Evolutionary conservation across 1,140 invertebrate genomes (phyloP).

Genomic region (Rhizoglyphus robini): DNA sequence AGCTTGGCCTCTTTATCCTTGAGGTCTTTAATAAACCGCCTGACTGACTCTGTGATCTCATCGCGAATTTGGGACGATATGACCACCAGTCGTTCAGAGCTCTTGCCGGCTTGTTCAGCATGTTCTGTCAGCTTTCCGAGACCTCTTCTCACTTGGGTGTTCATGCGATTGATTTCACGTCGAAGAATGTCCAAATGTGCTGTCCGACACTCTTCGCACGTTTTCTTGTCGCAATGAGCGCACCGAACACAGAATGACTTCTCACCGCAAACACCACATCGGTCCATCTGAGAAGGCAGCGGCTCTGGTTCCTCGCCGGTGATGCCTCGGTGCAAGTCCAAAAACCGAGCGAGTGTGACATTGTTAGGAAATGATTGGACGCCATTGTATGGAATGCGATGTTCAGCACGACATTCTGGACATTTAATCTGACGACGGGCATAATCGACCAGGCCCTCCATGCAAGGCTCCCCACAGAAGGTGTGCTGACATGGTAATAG

Average conservation of each 20-base stretch:
- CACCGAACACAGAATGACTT: slow-evolving; percentile 78
- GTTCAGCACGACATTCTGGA: slow-evolving; percentile 95
- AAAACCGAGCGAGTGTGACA: slow-evolving; percentile 82
- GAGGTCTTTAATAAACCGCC: slow-evolving; percentile 61
- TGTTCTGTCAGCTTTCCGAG: slow-evolving; percentile 72
- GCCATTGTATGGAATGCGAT: slow-evolving; percentile 88
- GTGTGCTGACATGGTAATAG: slow-evolving; percentile 98
- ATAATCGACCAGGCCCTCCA: slow-evolving; percentile 91
- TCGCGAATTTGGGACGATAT: slow-evolving; percentile 72
- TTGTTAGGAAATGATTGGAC: slow-evolving; percentile 90
- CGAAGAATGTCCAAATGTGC: slow-evolving; percentile 89
- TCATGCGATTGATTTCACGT: slow-evolving; percentile 76
- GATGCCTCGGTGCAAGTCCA: slow-evolving; percentile 86
- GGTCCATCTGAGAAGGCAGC: slow-evolving; percentile 33
- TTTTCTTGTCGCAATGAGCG: slow-evolving; percentile 85
- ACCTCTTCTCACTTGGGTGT: slow-evolving; percentile 56
- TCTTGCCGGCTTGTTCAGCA: slow-evolving; percentile 64
- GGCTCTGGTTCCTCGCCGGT: slow-evolving; percentile 45
- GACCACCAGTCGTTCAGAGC: slow-evolving; percentile 61
- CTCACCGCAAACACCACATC: slow-evolving; percentile 67
- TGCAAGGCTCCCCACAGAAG: slow-evolving; percentile 95
- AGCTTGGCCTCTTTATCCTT: slow-evolving; percentile 80
- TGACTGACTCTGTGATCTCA: slow-evolving; percentile 80
- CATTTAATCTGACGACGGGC: slow-evolving; percentile 90
- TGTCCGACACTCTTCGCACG: slow-evolving; percentile 70